Conservation (phyloP, 2,797 vertebrate genomes). For the Thunnus albacares region DNA sequence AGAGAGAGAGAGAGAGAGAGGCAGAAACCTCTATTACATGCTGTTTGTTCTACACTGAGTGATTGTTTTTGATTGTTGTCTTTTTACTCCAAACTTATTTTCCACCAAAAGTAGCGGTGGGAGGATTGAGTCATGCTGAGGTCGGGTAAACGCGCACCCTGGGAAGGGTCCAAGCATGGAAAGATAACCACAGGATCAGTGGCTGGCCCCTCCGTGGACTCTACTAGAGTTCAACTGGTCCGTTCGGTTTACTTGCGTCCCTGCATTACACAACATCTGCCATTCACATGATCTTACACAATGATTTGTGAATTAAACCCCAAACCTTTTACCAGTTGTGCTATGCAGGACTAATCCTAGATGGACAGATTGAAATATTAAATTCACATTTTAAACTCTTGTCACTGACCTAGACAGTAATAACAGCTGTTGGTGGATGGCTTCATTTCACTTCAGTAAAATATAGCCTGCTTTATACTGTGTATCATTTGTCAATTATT, state of each 20-base stretch:
- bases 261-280: constrained; percentile 23
- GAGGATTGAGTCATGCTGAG: constrained; percentile 66
- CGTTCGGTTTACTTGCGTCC: constrained; percentile 44
- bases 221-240: constrained; percentile 46
- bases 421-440: neutral
- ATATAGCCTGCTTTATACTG: neutral
- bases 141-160: constrained; percentile 54
- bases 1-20: constrained; percentile 38
- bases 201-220: constrained; percentile 53
- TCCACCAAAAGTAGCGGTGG: constrained; percentile 41
- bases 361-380: neutral
- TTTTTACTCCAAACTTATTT: constrained; percentile 46
- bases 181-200: constrained; percentile 67
- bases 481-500: too few species aligned
- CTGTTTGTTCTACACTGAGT: constrained; percentile 60
- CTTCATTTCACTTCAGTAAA: constrained; percentile 5
- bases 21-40: constrained; percentile 54
- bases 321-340: neutral
- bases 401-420: neutral
- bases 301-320: neutral
- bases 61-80: constrained; percentile 69
- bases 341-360: neutral
- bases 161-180: constrained; percentile 59
- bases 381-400: neutral
- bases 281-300: constrained; percentile 7